A percentile compares a stretch with the other conserved stretches of the same genome.
phyloP scores from a whole-genome alignment of 35 echinoderm and acorn worm genomes.

The Heliocidaris erythrogramma region DNA sequence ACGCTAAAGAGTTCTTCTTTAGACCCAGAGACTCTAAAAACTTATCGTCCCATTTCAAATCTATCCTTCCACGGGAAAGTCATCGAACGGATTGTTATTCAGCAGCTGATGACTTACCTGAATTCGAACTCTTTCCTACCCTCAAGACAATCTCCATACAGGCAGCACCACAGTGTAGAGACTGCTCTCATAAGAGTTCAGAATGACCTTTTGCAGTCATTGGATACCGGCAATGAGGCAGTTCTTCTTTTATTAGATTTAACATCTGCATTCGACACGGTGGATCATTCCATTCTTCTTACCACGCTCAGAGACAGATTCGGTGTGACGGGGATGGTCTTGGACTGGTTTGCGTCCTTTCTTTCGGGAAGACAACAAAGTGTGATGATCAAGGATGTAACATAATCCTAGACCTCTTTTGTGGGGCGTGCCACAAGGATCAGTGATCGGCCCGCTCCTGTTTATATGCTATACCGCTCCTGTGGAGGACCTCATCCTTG shows the following conservation, averaged over 20 bases:
- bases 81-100: conserved; percentile 41
- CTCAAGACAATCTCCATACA: conserved; percentile 39
- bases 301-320: conserved; percentile 19
- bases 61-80: conserved; percentile 32
- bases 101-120: conserved; percentile 26
- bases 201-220: conserved; percentile 39
- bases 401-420: no score
- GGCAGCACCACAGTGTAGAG: conserved; percentile 35
- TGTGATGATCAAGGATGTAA: background rate
- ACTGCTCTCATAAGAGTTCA: conserved; percentile 29
- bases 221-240: conserved; percentile 25
- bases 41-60: conserved; percentile 32
- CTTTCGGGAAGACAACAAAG: background rate
- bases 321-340: conserved; percentile 7
- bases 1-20: background rate
- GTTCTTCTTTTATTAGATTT: conserved; percentile 39
- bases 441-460: no score
- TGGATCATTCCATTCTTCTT: conserved; percentile 50
- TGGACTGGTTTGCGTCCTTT: conserved; percentile 39
- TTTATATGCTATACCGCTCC: no score
- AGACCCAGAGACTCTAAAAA: background rate
- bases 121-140: background rate
- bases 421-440: no score
- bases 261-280: conserved; percentile 30
- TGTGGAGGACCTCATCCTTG: no score